Evolutionary conservation across 2,113 vertebrate species (phyloP), one percentile per base, ranked within the genome.

Genomic region (Pungitius pungitius): DNA sequence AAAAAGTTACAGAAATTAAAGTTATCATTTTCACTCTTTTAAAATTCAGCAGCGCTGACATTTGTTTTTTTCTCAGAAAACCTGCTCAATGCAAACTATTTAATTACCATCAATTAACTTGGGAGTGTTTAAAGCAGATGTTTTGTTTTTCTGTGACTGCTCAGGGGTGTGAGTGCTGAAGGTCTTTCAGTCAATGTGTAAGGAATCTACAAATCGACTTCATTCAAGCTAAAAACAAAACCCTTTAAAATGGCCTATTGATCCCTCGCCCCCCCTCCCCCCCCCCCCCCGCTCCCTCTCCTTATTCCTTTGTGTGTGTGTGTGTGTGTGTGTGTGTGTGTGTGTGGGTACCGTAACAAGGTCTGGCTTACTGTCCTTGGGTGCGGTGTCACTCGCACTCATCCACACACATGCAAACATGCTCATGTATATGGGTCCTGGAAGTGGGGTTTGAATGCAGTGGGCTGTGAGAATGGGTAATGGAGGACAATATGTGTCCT

Each of bases 131-230:
- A 93, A 64, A 61, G 92, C 87, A 93, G 86, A 93, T 90, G 94
- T 93, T 95, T 92, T 93, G 87, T 88, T 93, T 93, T 93, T 78
- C 94, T 88, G 92, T 87, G 92, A 93, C 93, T 87, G 82, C 87
- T 92, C 88, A 83, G 86, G 91, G 92, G 92, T 91, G 87, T 91
- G 85, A 92, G 78, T 91, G 82, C 58, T 91, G 93, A 88, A 88
- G 88, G 93, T 88, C 94, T 94, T 90, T 93, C 75, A 85, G 90
- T 94, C 95, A 94, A 94, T 95, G 93, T 95, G 85, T 87, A 90
- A 81, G 69, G 76, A 94, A 94, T 93, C 90, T 94, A 94, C 94
- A 94, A 83, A 94, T 91, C 85, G 88, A 93, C 92, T 82, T 80
- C 87, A 88, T 92, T 91, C 91, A 91, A 93, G 89, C 84, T 94